phyloP scores from a whole-genome alignment of 2,797 vertebrate genomes.

The Meriones psammophilus region DNA sequence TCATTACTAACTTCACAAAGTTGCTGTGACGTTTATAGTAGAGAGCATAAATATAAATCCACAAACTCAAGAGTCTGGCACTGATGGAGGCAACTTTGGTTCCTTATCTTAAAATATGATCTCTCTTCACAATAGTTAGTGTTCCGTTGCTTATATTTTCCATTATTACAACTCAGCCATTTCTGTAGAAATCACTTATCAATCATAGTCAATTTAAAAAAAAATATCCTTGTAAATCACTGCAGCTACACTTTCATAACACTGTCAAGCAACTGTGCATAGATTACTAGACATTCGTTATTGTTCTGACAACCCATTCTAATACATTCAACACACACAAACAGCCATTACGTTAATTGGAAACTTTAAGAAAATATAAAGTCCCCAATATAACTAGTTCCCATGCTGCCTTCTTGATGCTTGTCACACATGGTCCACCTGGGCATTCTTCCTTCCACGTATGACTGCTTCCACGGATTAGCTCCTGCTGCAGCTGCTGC shows the following conservation, averaged over 20 bases:
- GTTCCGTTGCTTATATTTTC: background rate
- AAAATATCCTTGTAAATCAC: slow-evolving; percentile 10
- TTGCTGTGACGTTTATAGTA: background rate
- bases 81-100: background rate
- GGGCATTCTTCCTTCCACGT: background rate
- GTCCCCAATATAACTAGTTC: background rate
- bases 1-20: background rate
- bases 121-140: slow-evolving; percentile 11
- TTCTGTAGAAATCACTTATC: slow-evolving; percentile 43
- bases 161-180: slow-evolving; percentile 40
- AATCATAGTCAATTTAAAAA: slow-evolving; percentile 40
- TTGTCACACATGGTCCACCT: background rate
- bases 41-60: background rate
- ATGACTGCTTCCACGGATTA: background rate
- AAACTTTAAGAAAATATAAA: slow-evolving; percentile 19
- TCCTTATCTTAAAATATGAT: slow-evolving; percentile 36
- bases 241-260: background rate
- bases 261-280: background rate
- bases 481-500: background rate
- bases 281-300: slow-evolving; percentile 44
- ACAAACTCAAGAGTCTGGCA: background rate
- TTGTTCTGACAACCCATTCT: background rate
- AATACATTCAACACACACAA: background rate
- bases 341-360: background rate
- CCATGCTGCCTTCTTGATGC: background rate